phyloP scores from a whole-genome alignment of 2,797 vertebrate species.

The Tarsius wallacei region DNA sequence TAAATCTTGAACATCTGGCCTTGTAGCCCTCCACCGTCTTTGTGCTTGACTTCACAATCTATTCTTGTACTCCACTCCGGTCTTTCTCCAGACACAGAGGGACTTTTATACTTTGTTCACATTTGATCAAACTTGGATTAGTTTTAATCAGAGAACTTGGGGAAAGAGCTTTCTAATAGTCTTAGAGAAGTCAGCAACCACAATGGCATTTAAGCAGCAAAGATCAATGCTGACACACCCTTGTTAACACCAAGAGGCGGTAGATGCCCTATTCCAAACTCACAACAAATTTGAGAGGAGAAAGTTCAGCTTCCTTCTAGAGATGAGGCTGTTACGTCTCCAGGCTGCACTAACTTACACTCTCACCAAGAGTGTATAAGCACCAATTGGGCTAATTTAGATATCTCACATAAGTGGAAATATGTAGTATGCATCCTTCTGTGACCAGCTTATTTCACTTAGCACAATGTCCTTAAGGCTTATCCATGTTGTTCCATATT shows the following conservation, averaged over 20 bases:
- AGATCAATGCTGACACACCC: fast-evolving
- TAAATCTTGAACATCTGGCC: fast-evolving
- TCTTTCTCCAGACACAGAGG: not conserved
- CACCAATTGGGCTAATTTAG: too few species aligned
- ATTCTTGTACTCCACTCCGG: fast-evolving
- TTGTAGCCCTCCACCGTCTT: not conserved
- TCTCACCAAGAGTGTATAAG: too few species aligned
- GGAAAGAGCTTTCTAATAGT: fast-evolving
- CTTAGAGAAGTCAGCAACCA: not conserved
- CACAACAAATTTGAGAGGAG: not conserved
- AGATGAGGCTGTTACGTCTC: not conserved
- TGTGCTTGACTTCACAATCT: too few species aligned
- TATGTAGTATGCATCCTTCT: not conserved
- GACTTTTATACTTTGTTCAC: not conserved
- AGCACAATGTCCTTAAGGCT: fast-evolving
- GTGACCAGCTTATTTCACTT: not conserved
- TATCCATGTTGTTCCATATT: fast-evolving
- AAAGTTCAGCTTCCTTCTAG: not conserved
- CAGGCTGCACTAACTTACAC: too few species aligned
- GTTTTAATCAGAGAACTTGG: not conserved
- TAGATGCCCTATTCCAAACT: fast-evolving
- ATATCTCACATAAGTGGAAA: not conserved
- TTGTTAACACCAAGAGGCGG: fast-evolving
- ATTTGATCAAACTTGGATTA: not conserved
- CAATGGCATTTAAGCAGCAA: not conserved